Evolutionary conservation across 2,113 vertebrate genomes (phyloP).

Genomic region (Zosterops hypoxanthus): DNA sequence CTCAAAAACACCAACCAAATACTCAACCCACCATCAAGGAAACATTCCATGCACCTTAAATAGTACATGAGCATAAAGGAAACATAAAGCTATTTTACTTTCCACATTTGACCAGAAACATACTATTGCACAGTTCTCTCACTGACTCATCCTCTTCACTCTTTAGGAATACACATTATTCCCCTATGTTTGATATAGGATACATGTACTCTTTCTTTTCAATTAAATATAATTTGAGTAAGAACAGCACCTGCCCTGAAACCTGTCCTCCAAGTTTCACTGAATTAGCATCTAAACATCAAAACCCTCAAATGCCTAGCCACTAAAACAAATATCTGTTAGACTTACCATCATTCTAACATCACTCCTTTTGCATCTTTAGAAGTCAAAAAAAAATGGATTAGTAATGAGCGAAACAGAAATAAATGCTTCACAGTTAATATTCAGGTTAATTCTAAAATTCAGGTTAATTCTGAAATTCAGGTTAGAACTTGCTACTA

Average conservation of each 20-base stretch:
- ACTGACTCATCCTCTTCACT: neutral
- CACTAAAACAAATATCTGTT: neutral
- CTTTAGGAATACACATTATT: neutral
- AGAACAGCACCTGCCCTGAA: neutral
- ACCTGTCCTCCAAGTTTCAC: neutral
- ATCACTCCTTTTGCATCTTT: constrained; percentile 85
- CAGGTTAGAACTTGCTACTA: neutral
- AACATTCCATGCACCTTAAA: neutral
- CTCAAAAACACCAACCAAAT: neutral
- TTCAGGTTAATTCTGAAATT: neutral
- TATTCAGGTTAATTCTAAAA: constrained; percentile 35
- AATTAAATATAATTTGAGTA: neutral
- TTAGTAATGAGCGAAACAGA: constrained; percentile 73
- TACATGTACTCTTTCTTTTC: neutral
- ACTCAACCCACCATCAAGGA: neutral
- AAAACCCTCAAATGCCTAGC: neutral
- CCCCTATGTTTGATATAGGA: neutral
- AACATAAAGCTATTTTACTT: neutral
- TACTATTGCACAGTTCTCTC: neutral
- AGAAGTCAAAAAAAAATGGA: constrained; percentile 70
- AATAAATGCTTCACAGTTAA: constrained; percentile 52
- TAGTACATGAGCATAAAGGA: neutral
- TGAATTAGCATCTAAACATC: neutral
- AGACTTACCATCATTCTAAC: constrained; percentile 80
- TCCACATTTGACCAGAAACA: neutral